Percentiles rank a stretch among this genome's conserved stretches.
These are phyloP conservation scores for Pseudorhombus dupliciocellatus DNA, from an alignment of 2,113 vertebrate species.

Conservation along the genomic window DNA sequence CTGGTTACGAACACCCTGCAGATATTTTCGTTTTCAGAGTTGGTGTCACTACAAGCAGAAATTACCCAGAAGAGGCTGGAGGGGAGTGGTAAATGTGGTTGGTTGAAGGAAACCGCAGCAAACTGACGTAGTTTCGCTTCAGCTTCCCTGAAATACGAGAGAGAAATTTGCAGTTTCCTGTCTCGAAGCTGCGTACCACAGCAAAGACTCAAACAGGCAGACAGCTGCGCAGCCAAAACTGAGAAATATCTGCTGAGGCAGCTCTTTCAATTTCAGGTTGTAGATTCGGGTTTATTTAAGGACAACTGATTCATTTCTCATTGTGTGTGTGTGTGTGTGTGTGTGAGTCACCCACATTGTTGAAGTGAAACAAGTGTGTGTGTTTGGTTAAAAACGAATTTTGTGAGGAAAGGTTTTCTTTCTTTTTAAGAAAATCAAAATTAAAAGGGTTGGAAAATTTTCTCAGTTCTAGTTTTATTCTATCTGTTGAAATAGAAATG, in stretches of 20 bases:
- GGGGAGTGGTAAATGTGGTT: conserved; percentile 15
- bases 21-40: not conserved
- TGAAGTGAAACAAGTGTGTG: not conserved
- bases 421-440: too few species aligned
- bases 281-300: conserved; percentile 15
- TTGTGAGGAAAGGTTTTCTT: too few species aligned
- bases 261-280: conserved; percentile 34
- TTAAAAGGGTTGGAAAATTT: too few species aligned
- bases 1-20: not conserved
- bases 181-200: conserved; percentile 35
- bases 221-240: conserved; percentile 66
- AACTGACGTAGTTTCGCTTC: conserved; percentile 27
- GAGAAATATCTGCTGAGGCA: conserved; percentile 22
- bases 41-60: not conserved
- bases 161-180: conserved; percentile 37
- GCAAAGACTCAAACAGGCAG: conserved; percentile 5
- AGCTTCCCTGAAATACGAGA: conserved; percentile 11
- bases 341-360: not conserved
- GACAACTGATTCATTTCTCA: not conserved
- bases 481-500: too few species aligned
- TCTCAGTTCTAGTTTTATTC: too few species aligned
- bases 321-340: too few species aligned
- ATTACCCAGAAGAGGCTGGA: not conserved
- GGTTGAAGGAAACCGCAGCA: conserved; percentile 29
- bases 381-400: not conserved